phyloP scores from a whole-genome alignment of 2,797 vertebrate species.

The Paratrypauchen microcephalus region DNA sequence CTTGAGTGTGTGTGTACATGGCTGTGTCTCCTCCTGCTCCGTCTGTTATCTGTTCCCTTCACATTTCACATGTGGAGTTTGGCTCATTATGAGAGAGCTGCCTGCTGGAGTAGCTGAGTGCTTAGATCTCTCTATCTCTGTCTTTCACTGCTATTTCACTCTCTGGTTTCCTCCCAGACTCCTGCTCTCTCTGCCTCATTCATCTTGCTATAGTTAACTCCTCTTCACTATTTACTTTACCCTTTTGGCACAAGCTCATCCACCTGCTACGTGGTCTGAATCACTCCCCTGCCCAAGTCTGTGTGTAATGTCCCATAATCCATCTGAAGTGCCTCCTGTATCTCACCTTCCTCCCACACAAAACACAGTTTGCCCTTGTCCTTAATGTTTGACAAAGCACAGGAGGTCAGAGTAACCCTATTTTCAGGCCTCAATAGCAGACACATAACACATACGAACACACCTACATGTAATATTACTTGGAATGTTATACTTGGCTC shows the following conservation, averaged over 20 bases:
- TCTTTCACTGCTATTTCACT: slow-evolving; percentile 49
- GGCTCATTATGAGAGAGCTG: slow-evolving; percentile 57
- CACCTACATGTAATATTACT: too few relatives aligned
- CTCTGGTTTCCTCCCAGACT: slow-evolving; percentile 41
- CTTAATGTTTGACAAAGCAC: slow-evolving; percentile 31
- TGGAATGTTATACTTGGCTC: not conserved
- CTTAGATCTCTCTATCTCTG: slow-evolving; percentile 55
- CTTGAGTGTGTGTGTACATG: slow-evolving; percentile 22
- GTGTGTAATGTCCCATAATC: slow-evolving; percentile 34
- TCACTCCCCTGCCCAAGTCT: slow-evolving; percentile 28
- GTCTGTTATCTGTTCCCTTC: slow-evolving; percentile 48
- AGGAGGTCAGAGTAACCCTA: slow-evolving; percentile 48
- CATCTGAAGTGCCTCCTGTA: slow-evolving; percentile 41
- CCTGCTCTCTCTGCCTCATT: slow-evolving; percentile 45
- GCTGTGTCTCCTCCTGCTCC: slow-evolving; percentile 34
- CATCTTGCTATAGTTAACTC: slow-evolving; percentile 47
- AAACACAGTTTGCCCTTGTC: slow-evolving; percentile 6
- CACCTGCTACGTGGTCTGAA: slow-evolving; percentile 43
- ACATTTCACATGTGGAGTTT: slow-evolving; percentile 54
- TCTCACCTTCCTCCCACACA: slow-evolving; percentile 38
- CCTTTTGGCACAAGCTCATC: slow-evolving; percentile 37
- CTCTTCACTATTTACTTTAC: slow-evolving; percentile 49
- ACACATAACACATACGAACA: not conserved
- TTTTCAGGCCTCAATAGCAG: slow-evolving; percentile 27
- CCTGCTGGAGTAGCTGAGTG: slow-evolving; percentile 50